Conservation (phyloP, 2,113 vertebrate species). For the Vireo altiloquus region DNA sequence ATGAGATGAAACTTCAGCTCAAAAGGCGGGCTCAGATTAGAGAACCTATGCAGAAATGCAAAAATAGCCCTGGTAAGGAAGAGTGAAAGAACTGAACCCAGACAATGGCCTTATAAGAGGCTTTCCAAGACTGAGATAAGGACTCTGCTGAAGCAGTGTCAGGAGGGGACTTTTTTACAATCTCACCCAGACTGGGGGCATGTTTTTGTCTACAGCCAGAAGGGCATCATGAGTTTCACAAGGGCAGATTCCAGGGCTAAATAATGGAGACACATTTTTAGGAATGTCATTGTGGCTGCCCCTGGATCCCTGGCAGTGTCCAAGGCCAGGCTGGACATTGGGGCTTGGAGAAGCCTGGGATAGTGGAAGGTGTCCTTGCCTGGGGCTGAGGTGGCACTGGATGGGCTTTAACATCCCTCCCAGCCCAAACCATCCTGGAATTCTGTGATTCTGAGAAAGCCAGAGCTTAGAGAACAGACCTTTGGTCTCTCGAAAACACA, state of each 20-base stretch:
- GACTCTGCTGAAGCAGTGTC: not conserved
- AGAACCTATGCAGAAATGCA: not conserved
- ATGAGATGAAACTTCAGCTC: not conserved
- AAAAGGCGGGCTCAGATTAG: not conserved
- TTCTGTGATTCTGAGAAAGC: not conserved
- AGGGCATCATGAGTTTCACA: not conserved
- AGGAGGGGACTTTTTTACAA: not conserved
- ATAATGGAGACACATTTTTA: not conserved
- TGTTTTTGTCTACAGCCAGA: not conserved
- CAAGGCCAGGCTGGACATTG: rapidly evolving
- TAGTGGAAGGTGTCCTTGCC: not conserved
- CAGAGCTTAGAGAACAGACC: not conserved
- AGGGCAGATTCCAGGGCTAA: not conserved
- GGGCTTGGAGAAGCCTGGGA: not conserved
- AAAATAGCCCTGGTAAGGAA: not conserved
- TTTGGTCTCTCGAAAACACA: not conserved
- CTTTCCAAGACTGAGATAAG: not conserved
- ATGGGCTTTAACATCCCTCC: not conserved
- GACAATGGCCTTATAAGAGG: not conserved
- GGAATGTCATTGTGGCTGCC: not conserved
- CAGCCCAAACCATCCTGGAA: not conserved
- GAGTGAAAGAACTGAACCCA: not conserved
- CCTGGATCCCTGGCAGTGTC: not conserved
- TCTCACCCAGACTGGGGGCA: not conserved
- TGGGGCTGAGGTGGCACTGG: not conserved